Base-by-base conservation (phyloP, 2,888 invertebrate species). In the Cynaeus angustus region DNA sequence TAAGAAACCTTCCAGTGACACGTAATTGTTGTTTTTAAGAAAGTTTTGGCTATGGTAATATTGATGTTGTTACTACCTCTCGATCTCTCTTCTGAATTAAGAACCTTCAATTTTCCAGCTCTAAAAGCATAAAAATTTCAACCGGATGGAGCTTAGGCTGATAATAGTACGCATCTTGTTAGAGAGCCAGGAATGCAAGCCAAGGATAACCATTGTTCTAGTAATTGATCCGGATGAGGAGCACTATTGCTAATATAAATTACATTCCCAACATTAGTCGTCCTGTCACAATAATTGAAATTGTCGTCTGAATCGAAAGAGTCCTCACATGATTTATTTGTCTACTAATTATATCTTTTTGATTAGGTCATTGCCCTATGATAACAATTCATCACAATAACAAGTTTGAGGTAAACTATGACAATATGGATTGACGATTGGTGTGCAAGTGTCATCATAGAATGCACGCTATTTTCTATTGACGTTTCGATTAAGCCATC, bases 401-500 rank as follows among this genome's bases (percentile, higher is more conserved):
- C 53, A 53, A 33, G 14, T 50, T 28, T 28, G n/a, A 12, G 12
- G n/a, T 12, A 41, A 41, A 33, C 7, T 33, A 7, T 33, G 1
- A 21, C 7, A 3, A 37, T 6, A 37, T n/a, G n/a, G n/a, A 21
- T 4, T 37, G 37, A 2, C 37, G 28, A 26, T 28, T 50, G 50
- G 26, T 50, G 10, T 53, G 53, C 37, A 37, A 14, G n/a, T n/a
- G 4, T n/a, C 16, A 50, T 28, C 10, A 28, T 1, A 21, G n/a
- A 50, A 6, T 50, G 28, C 48, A 50, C 16, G 28, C 26, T 21
- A 21, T 16, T 46, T n/a, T 14, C 56, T 58, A 58, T 58, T 43
- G 58, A 58, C 33, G 43, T 58, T 58, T 26, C 58, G 43, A 58
- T 45, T 45, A 59, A 56, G 26, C 43, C 59, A 59, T 59, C 59